Percentiles rank a stretch among this genome's conserved stretches.
phyloP scores from a whole-genome alignment of 2,113 vertebrate species.

The Arenaria interpres region DNA sequence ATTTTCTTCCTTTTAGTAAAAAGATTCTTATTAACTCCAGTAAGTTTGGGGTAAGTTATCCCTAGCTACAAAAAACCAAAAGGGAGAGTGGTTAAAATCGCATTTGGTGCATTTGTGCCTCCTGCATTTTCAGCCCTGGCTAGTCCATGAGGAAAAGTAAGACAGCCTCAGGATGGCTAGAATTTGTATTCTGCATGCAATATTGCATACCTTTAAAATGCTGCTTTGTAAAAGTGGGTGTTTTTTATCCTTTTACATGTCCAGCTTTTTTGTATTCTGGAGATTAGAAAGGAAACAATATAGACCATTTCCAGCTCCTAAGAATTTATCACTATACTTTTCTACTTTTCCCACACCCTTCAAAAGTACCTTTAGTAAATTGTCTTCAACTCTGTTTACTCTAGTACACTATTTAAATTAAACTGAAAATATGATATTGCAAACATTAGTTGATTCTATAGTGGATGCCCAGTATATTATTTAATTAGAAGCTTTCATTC shows the following conservation, averaged over 20 bases:
- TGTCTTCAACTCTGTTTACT: not conserved
- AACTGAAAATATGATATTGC: not conserved
- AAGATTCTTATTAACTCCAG: not conserved
- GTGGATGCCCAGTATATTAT: not conserved
- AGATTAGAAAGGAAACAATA: not conserved
- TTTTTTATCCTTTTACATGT: not conserved
- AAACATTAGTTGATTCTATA: not conserved
- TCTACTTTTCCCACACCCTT: not conserved
- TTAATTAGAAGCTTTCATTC: not conserved
- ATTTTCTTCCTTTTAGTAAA: not conserved
- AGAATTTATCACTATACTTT: not conserved
- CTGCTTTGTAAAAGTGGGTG: not conserved
- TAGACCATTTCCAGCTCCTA: not conserved
- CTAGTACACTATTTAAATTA: not conserved
- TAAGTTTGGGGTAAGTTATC: not conserved
- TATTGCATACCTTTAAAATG: not conserved
- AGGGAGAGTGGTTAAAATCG: not conserved
- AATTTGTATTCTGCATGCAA: not conserved
- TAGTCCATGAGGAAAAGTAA: not conserved
- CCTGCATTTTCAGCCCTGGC: not conserved
- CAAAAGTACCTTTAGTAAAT: not conserved
- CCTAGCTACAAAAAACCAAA: not conserved
- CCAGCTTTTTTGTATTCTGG: not conserved
- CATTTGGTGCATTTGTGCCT: not conserved
- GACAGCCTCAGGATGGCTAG: not conserved